A percentile compares a stretch with the other conserved stretches of the same genome.
These are phyloP conservation scores for Paralichthys olivaceus DNA, from an alignment of 2,113 vertebrate species.

Conservation along the genomic window DNA sequence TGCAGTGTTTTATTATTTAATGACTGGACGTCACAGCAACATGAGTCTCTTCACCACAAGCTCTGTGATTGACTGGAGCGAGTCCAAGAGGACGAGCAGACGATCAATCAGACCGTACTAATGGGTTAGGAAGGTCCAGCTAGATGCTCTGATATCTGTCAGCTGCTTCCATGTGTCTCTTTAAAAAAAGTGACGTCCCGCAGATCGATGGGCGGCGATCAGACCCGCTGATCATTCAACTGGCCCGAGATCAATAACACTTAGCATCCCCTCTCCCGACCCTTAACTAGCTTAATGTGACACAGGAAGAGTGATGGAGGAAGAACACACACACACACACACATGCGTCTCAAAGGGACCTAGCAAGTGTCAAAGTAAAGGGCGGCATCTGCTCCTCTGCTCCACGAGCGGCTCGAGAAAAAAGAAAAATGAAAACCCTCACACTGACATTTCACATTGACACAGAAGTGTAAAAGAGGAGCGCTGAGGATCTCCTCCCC, in stretches of 20 bases:
- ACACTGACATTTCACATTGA: slow-evolving; percentile 41
- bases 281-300: slow-evolving; percentile 65
- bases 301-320: slow-evolving; percentile 52
- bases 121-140: slow-evolving; percentile 67
- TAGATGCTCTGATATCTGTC: slow-evolving; percentile 60
- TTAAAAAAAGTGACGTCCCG: slow-evolving; percentile 40
- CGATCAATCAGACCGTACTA: slow-evolving; percentile 68
- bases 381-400: slow-evolving; percentile 31
- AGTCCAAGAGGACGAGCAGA: slow-evolving; percentile 26
- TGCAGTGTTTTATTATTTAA: not conserved
- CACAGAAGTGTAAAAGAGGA: slow-evolving; percentile 42
- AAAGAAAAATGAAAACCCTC: slow-evolving; percentile 8
- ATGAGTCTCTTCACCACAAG: slow-evolving; percentile 23
- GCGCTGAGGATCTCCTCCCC: slow-evolving; percentile 47
- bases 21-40: not conserved
- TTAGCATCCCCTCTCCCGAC: slow-evolving; percentile 53
- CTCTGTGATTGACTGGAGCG: slow-evolving; percentile 19
- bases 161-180: slow-evolving; percentile 61
- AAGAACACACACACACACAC: slow-evolving; percentile 26
- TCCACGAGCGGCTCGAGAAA: slow-evolving; percentile 5
- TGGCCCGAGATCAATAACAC: slow-evolving; percentile 71
- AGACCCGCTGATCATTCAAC: slow-evolving; percentile 58
- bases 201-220: slow-evolving; percentile 62
- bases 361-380: slow-evolving; percentile 51
- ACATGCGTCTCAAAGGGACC: slow-evolving; percentile 12